phyloP scores from a whole-genome alignment of 2,888 invertebrate genomes.

The Archips xylosteana region DNA sequence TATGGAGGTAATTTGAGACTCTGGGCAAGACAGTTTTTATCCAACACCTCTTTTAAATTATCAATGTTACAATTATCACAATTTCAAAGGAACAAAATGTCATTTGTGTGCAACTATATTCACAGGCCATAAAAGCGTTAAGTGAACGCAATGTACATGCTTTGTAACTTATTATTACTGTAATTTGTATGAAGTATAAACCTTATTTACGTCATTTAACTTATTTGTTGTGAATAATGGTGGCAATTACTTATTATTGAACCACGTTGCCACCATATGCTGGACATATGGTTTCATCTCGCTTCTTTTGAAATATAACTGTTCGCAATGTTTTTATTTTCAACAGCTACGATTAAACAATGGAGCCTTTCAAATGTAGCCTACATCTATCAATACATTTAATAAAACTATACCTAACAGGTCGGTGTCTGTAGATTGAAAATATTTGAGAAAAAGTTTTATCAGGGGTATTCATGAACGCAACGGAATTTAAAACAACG shows the following conservation, averaged over 20 bases:
- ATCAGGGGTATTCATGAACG: too few species aligned
- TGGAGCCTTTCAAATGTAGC: background rate
- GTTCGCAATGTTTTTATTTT: background rate
- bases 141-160: constrained; percentile 18
- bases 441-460: too few species aligned
- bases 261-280: constrained; percentile 29
- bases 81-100: background rate
- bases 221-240: constrained; percentile 34
- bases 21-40: too few species aligned
- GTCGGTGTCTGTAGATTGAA: too few species aligned
- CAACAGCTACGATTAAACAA: background rate
- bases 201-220: constrained; percentile 23
- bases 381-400: too few species aligned
- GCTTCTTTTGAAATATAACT: background rate
- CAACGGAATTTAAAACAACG: too few species aligned
- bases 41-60: background rate
- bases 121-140: background rate
- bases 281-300: constrained; percentile 27
- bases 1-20: too few species aligned
- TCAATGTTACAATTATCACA: background rate
- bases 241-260: constrained; percentile 37
- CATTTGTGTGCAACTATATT: background rate
- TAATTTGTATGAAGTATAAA: constrained; percentile 20
- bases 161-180: constrained; percentile 25
- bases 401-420: too few species aligned